Conservation (phyloP, 2,797 vertebrate species). For the Thripadectes ignobilis region DNA sequence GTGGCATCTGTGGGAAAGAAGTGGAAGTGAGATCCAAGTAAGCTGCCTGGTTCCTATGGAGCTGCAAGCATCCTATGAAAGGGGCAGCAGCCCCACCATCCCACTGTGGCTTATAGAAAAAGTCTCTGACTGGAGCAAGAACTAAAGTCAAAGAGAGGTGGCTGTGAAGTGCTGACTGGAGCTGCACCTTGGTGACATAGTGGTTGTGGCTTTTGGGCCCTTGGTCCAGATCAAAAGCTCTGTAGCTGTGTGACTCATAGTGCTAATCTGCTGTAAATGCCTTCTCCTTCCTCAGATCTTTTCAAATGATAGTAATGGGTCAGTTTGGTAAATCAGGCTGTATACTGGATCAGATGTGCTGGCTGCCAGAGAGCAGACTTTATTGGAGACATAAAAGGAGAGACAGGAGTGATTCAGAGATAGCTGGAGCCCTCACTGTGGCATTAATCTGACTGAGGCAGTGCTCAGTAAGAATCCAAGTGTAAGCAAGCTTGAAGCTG, state of each 20-base stretch:
- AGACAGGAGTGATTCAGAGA: neutral
- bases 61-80: neutral
- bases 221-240: neutral
- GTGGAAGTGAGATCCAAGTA: neutral
- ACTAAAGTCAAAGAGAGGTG: neutral
- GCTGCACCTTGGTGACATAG: neutral
- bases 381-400: neutral
- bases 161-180: neutral
- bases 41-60: neutral
- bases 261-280: neutral
- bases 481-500: neutral
- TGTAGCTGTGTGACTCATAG: neutral
- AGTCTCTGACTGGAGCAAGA: neutral
- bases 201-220: neutral
- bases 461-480: neutral
- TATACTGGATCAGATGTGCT: neutral
- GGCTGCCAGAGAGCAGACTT: neutral
- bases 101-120: neutral
- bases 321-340: neutral
- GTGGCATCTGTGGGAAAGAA: neutral
- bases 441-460: neutral
- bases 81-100: neutral
- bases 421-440: neutral
- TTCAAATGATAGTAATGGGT: neutral
- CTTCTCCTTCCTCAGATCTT: neutral